These are phyloP conservation scores for Colius striatus DNA, from an alignment of 2,113 vertebrate species.

Conservation along the genomic window DNA sequence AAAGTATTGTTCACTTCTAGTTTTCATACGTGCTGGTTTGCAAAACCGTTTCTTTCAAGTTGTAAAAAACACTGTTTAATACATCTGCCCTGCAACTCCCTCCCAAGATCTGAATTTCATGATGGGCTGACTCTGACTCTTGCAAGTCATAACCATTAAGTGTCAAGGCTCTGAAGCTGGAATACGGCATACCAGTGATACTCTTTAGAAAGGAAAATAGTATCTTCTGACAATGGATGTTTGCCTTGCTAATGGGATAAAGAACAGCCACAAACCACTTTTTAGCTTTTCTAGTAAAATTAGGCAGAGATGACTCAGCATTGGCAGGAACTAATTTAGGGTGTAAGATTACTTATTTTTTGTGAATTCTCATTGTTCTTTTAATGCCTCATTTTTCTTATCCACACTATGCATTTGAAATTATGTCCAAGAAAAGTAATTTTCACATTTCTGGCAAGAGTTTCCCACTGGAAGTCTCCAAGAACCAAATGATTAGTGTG, in stretches of 20 bases:
- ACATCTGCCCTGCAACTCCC: not conserved
- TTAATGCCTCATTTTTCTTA: constrained; percentile 10
- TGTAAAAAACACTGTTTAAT: not conserved
- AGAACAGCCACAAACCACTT: not conserved
- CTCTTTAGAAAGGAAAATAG: not conserved
- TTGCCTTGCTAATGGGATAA: not conserved
- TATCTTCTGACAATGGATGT: not conserved
- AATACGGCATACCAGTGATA: rapidly evolving
- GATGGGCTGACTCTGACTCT: not conserved
- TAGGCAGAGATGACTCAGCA: not conserved
- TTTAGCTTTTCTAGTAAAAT: not conserved
- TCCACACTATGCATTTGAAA: not conserved
- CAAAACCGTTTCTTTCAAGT: not conserved
- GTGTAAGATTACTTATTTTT: not conserved
- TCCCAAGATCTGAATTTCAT: not conserved
- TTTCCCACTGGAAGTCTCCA: not conserved
- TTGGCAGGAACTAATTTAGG: not conserved
- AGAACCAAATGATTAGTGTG: not conserved
- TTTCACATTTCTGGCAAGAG: not conserved
- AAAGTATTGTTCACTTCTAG: not conserved
- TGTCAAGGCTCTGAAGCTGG: not conserved
- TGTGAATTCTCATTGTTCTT: constrained; percentile 7
- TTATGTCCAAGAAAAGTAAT: not conserved
- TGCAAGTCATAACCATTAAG: not conserved
- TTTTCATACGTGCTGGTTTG: not conserved